These are phyloP conservation scores for Hypanus sabinus DNA, from an alignment of 2,113 vertebrate species.

Conservation along the genomic window DNA sequence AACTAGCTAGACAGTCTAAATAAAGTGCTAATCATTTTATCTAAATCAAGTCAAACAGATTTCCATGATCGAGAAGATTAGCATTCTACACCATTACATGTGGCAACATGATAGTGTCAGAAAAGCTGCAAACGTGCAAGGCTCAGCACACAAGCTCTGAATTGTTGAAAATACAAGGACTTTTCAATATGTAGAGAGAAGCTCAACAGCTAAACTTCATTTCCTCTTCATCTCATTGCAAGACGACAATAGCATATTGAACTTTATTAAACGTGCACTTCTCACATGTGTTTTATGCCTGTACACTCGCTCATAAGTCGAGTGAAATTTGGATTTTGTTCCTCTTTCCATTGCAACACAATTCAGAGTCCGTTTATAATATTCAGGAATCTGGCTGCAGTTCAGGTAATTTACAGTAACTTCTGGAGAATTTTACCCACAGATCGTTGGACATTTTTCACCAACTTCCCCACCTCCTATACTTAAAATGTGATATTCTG, in stretches of 20 bases:
- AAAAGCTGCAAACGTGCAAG: neutral
- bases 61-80: neutral
- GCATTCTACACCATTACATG: neutral
- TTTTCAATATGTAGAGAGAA: neutral
- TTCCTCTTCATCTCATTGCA: neutral
- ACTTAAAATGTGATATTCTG: neutral
- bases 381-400: neutral
- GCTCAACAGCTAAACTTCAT: neutral
- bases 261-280: neutral
- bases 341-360: neutral
- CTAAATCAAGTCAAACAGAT: neutral
- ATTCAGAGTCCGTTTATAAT: neutral
- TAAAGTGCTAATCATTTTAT: slow-evolving; percentile 15
- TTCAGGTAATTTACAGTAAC: neutral
- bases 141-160: neutral
- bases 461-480: neutral
- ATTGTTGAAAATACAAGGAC: neutral
- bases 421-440: neutral
- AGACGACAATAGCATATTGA: neutral
- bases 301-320: neutral
- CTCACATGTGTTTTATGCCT: neutral
- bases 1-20: neutral
- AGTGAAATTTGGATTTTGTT: slow-evolving; percentile 17
- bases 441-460: neutral
- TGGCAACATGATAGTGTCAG: neutral